Percentiles rank a stretch among this genome's conserved stretches.
phyloP scores from a whole-genome alignment of 2,888 invertebrate genomes.

The Andrena camellia region DNA sequence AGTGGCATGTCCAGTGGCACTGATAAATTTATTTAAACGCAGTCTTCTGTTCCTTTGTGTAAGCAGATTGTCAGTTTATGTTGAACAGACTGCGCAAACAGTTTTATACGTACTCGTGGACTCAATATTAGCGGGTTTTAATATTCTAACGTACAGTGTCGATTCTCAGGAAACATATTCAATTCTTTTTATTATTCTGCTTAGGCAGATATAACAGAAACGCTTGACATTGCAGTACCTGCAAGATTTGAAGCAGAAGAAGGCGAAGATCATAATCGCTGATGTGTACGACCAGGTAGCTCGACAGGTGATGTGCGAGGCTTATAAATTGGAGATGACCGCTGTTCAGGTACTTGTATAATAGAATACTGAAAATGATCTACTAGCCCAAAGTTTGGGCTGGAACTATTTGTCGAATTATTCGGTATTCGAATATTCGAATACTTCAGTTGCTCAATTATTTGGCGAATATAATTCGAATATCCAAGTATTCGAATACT shows the following conservation, averaged over 20 bases:
- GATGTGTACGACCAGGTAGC: conserved; percentile 91
- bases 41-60: not conserved
- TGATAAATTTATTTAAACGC: not conserved
- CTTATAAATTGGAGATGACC: conserved; percentile 90
- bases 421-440: too few species aligned
- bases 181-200: not conserved
- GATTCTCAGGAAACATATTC: not conserved
- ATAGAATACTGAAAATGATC: not conserved
- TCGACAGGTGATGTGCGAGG: conserved; percentile 93
- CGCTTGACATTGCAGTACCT: conserved; percentile 86
- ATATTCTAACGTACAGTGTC: not conserved
- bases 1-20: not conserved
- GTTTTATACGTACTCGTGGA: not conserved
- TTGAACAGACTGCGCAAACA: not conserved
- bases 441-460: too few species aligned
- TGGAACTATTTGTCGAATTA: too few species aligned
- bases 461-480: too few species aligned
- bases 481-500: too few species aligned
- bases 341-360: conserved; percentile 84
- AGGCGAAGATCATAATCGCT: conserved; percentile 92
- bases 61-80: not conserved
- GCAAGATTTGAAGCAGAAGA: conserved; percentile 88
- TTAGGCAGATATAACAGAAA: not conserved
- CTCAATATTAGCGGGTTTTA: not conserved
- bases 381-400: not conserved